phyloP scores from a whole-genome alignment of 2,888 invertebrate species.

The Brachynemurus nebulosus region DNA sequence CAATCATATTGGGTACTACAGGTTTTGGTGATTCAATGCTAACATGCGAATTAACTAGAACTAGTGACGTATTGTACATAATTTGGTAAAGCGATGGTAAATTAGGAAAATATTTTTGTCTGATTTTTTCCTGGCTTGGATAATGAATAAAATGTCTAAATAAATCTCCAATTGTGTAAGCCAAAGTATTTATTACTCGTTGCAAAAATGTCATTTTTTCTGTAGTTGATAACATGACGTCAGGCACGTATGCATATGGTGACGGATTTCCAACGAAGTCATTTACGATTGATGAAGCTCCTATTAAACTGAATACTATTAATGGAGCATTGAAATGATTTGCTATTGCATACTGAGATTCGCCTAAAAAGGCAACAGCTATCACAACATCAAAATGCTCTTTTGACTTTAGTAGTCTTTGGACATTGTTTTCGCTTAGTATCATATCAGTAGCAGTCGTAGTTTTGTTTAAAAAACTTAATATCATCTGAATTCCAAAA shows the following conservation, averaged over 20 bases:
- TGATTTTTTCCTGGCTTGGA: constrained; percentile 3
- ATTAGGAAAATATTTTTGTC: constrained; percentile 20
- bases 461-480: too few relatives aligned
- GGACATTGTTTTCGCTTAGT: not conserved
- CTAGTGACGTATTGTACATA: constrained; percentile 19
- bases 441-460: too few relatives aligned
- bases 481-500: too few relatives aligned
- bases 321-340: constrained; percentile 6
- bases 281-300: not conserved
- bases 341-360: constrained; percentile 1
- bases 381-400: constrained; percentile 5
- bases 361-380: not conserved
- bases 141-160: not conserved
- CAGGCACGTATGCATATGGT: not conserved
- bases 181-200: not conserved
- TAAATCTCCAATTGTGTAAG: constrained; percentile 21
- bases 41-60: constrained; percentile 22
- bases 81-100: constrained; percentile 19
- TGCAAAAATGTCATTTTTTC: not conserved
- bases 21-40: constrained; percentile 34
- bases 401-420: not conserved
- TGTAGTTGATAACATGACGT: not conserved
- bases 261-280: constrained; percentile 2
- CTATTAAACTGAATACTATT: not conserved
- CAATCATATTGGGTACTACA: constrained; percentile 34